Conservation (phyloP, 2,888 invertebrate species). For the Polydrusus tereticollis region DNA sequence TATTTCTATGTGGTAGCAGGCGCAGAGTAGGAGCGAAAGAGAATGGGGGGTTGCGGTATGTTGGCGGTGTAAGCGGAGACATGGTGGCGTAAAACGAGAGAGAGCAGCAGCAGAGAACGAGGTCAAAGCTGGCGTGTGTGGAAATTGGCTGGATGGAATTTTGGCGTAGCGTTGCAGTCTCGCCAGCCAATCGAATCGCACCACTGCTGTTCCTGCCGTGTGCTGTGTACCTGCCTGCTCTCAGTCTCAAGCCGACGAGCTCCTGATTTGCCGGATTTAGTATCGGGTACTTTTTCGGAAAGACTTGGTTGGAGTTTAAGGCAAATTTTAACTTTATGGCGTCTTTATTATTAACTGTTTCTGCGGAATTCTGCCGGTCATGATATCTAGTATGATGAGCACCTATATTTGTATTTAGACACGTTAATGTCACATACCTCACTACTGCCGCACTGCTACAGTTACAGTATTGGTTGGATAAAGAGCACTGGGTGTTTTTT, state of each 20-base stretch:
- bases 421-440: too few relatives aligned
- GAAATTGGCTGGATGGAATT: slow-evolving; percentile 46
- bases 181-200: slow-evolving; percentile 49
- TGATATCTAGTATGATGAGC: too few relatives aligned
- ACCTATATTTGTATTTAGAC: too few relatives aligned
- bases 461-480: too few relatives aligned
- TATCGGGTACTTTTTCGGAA: background rate
- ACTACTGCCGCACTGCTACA: too few relatives aligned
- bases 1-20: slow-evolving; percentile 50
- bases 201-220: slow-evolving; percentile 36
- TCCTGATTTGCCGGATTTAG: slow-evolving; percentile 3
- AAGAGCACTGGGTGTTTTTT: too few relatives aligned
- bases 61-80: slow-evolving; percentile 39
- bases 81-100: slow-evolving; percentile 42
- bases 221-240: slow-evolving; percentile 39
- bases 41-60: slow-evolving; percentile 43
- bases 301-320: slow-evolving; percentile 34
- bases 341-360: background rate
- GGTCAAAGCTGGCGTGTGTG: slow-evolving; percentile 36
- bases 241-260: slow-evolving; percentile 36
- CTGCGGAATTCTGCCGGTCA: background rate
- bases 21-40: slow-evolving; percentile 43
- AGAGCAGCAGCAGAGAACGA: slow-evolving; percentile 38
- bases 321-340: slow-evolving; percentile 23
- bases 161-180: slow-evolving; percentile 30